Evolutionary conservation across 92 coral and sea anemone genomes (phyloP), one percentile per base, ranked within the genome.

Genomic region (Paramuricea clavata): DNA sequence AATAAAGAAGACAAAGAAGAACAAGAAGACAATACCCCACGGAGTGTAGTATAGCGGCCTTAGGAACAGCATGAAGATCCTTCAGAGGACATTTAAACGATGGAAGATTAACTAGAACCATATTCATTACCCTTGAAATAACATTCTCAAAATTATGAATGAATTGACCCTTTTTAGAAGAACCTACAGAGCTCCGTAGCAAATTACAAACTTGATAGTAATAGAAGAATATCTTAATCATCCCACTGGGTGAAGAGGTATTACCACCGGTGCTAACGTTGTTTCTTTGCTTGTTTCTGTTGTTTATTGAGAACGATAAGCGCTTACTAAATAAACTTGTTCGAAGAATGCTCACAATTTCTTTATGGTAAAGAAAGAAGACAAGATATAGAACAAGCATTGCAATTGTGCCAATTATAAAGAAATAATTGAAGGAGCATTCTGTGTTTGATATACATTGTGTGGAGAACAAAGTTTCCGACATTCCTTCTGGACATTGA

Each of bases 151-250:
- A 1, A 11, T 49, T 54, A 22, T 76, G 19, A 28, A 76, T 0
- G 15, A 22, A 1, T 10, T 54, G 1, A 17, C 44, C 67, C 10
- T 22, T 27, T 26, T 16, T 25, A 4, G 17, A 17, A 50, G 59
- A 36, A 31, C 68, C 59, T 12, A 61, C 56, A 13, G 39, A 17
- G 27, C 26, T 54, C 5, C 26, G 7, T 12, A 76, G 35, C 35
- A 76, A 15, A 10, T 76, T 13, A 52, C 31, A 11, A 23, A 76
- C 59, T 31, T 76, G 82, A 33, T 76, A 76, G 13, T 76, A 76
- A 34, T 76, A 76, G 47, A 76, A 76, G 34, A 76, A 42, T 76
- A 76, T 76, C 30, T 76, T 76, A 31, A 76, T 34, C 31, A 22
- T 21, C 8, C 82, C 82, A 28, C 67, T 42, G n/a, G 74, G 27